Evolutionary conservation across 2,113 vertebrate genomes (phyloP), one percentile per base, ranked within the genome.

Genomic region (Bombycilla garrulus): DNA sequence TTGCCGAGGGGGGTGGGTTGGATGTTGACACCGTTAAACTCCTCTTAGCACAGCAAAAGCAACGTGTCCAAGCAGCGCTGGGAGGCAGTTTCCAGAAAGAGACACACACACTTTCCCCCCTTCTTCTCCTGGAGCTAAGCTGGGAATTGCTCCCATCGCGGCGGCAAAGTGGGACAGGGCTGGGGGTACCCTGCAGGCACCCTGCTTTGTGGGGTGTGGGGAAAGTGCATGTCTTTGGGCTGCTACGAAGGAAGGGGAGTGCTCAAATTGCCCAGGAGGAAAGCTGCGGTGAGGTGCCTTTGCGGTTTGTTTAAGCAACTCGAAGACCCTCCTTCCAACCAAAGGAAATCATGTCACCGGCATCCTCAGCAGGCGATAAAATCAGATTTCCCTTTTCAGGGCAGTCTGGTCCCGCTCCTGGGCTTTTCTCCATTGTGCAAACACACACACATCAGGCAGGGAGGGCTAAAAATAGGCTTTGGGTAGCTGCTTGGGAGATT

Each of bases 311-410:
- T 78, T 77, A 70, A 62, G 73, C 45, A 85, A 85, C 74, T 88
- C 48, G 19, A 74, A 76, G 90, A 96, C 83, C 86, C 96, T 95
- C 84, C 88, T 95, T 91, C 73, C 82, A 88, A 3, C 38, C 10
- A 61, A 94, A 94, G 95, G 96, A 96, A 97, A 90, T 96, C 79
- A 47, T 93, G 96, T 92, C 95, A 91, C 79, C 87, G 8, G 74
- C 91, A 90, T 92, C 90, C 91, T 91, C 94, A 77, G 90, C 31
- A 18, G 64, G 82, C 47, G 95, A 95, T 97, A 95, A 93, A 94
- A 96, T 96, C 95, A 92, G 92, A 93, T 97, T 96, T 96, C 95
- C 96, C 93, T 93, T 92, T 92, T 83, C 92, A 79, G 88, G 70
- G 92, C 66, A 64, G 48, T 71, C 93, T 91, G 66, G 62, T 95